Evolutionary conservation across 2,113 vertebrate species (phyloP).

Genomic region (Rutilus rutilus): DNA sequence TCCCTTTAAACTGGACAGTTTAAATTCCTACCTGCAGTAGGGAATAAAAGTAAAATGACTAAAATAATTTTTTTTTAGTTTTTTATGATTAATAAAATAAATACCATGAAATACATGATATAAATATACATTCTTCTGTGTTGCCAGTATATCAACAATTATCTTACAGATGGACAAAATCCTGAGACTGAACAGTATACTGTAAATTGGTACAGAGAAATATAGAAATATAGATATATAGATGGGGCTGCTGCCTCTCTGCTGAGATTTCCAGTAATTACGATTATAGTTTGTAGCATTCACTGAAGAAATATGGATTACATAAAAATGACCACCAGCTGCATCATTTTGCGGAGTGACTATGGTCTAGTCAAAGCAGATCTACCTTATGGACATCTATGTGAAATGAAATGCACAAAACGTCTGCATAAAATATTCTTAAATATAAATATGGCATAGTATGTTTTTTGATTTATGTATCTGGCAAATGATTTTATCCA

Average conservation of each 20-base stretch:
- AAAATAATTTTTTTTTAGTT: neutral
- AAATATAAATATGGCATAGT: neutral
- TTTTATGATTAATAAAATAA: too few relatives aligned
- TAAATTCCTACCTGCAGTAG: too few relatives aligned
- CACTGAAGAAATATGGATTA: neutral
- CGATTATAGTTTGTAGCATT: neutral
- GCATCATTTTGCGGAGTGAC: neutral
- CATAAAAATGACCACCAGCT: neutral
- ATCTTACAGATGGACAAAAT: neutral
- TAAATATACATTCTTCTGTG: too few relatives aligned
- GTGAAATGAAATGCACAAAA: neutral
- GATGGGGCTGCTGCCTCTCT: neutral
- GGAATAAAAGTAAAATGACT: neutral
- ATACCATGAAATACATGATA: too few relatives aligned
- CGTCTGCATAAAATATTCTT: neutral
- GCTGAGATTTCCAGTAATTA: neutral
- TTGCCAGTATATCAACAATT: neutral
- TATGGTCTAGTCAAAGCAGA: constrained; percentile 1
- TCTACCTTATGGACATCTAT: neutral
- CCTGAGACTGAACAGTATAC: too few relatives aligned
- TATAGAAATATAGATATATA: neutral
- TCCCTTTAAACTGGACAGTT: neutral
- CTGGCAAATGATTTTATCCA: neutral
- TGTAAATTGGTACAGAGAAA: neutral
- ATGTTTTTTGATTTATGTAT: neutral